Evolutionary conservation across 30 jellyfish, hydroid and myxozoan species (phyloP).

Genomic region (Turritopsis dohrnii): DNA sequence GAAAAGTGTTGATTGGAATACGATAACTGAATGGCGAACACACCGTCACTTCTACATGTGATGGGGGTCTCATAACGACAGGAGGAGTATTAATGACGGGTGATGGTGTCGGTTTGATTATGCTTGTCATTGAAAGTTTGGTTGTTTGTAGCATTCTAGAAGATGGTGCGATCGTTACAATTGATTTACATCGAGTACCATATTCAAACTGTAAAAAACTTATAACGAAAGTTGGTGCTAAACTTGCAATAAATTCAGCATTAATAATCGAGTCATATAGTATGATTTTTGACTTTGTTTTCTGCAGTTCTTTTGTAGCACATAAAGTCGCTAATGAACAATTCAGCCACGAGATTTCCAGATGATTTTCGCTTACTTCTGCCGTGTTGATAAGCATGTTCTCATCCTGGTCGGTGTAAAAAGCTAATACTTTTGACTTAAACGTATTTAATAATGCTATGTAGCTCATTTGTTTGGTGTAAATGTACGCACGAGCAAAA

Average conservation of each 20-base stretch:
- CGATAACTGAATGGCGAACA: constrained; percentile 27
- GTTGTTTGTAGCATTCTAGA: background rate
- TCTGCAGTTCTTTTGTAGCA: background rate
- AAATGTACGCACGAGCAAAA: background rate
- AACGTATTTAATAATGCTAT: background rate
- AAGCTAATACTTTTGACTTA: background rate
- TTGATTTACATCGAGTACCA: background rate
- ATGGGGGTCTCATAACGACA: constrained; percentile 13
- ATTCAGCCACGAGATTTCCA: constrained; percentile 9
- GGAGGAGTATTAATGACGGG: constrained; percentile 39
- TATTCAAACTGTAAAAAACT: constrained; percentile 1
- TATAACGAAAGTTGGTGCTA: constrained; percentile 51
- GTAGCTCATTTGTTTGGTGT: background rate
- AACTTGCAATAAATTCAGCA: constrained; percentile 44
- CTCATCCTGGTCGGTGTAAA: background rate
- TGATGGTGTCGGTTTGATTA: background rate
- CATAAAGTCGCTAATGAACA: background rate
- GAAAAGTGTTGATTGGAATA: constrained; percentile 37
- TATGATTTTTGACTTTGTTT: background rate
- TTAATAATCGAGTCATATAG: constrained; percentile 14
- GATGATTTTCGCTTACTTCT: background rate
- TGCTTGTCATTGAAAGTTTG: background rate
- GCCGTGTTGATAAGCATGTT: background rate
- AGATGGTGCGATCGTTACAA: background rate
- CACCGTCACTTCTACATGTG: constrained; percentile 11